These are phyloP conservation scores for Mormyrus proboscirostris DNA, from an alignment of 2,797 vertebrate genomes.

Conservation along the genomic window DNA sequence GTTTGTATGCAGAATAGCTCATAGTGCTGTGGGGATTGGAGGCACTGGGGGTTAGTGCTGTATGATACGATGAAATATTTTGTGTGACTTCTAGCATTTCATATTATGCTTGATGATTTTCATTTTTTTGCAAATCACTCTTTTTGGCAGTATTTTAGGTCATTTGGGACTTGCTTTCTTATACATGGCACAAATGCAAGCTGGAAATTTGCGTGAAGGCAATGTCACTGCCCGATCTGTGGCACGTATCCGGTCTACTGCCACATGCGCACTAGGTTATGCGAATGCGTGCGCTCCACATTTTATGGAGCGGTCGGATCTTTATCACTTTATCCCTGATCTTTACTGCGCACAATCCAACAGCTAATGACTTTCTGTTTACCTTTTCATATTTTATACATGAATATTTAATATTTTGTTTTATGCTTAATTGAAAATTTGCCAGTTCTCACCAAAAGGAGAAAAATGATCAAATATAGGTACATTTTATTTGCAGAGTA, in stretches of 20 bases:
- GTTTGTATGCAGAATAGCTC: neutral
- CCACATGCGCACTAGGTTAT: neutral
- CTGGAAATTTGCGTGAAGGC: neutral
- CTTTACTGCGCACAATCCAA: neutral
- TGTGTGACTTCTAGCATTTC: neutral
- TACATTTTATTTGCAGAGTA: neutral
- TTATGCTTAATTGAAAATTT: neutral
- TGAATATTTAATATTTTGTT: neutral
- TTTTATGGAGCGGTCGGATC: neutral
- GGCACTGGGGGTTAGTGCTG: neutral
- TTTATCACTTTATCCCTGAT: neutral
- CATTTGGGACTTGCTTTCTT: neutral
- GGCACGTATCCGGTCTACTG: neutral
- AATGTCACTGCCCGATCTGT: neutral
- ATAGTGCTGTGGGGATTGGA: neutral
- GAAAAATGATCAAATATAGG: neutral
- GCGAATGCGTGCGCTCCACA: neutral
- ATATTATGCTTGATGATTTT: neutral
- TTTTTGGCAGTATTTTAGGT: neutral
- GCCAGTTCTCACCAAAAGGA: neutral
- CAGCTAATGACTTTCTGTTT: neutral
- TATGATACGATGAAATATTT: neutral
- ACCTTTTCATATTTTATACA: neutral
- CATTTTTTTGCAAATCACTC: neutral
- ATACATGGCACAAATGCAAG: neutral